Evolutionary conservation across 2,113 vertebrate genomes (phyloP), one percentile per base, ranked within the genome.

Genomic region (Nesogale talazaci): DNA sequence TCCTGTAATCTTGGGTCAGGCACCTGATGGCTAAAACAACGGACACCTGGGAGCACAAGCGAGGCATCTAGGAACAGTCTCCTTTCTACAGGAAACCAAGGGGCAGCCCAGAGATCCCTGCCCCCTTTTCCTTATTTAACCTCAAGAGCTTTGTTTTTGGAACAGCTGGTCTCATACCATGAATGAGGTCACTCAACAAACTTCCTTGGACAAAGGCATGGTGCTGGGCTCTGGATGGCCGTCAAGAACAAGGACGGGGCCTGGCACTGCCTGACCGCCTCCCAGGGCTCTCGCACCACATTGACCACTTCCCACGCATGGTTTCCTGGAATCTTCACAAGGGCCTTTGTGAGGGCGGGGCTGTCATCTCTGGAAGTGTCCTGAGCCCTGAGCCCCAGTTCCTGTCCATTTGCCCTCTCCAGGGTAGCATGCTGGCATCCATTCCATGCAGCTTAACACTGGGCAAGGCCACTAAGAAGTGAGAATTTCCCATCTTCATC

Each of bases 241-340:
- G 3, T 20, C 8, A 2, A 38, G 14, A 56, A 29, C 36, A 15
- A 4, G 7, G 29, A 19, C 31, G 1, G 14, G 9, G 9, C 25
- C 42, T 31, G 8, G 17, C 0, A 1, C 42, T 40, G 20, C 46
- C 2, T 16, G 52, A 27, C 29, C 0, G 1, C 0, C 0, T 8
- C 57, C 63, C 2, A 0, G 0, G 15, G 1, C 20, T 23, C 12
- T 4, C 19, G 76, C 20, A 2, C 38, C 20, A 1, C 0, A 0
- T 46, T 36, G 20, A 42, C 52, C 34, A 20, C 34, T 15, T 1
- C 27, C 16, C 0, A 0, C 0, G 1, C 2, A 2, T 29, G 2
- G 22, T 12, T 27, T 31, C 61, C 8, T 52, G 2, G 23, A 61
- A n/a, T 3, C 65, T 20, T 34, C 23, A 25, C 46, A 52, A 52